These are phyloP conservation scores for Coregonus ussuriensis DNA, from an alignment of 2,797 vertebrate species.

Conservation along the genomic window DNA sequence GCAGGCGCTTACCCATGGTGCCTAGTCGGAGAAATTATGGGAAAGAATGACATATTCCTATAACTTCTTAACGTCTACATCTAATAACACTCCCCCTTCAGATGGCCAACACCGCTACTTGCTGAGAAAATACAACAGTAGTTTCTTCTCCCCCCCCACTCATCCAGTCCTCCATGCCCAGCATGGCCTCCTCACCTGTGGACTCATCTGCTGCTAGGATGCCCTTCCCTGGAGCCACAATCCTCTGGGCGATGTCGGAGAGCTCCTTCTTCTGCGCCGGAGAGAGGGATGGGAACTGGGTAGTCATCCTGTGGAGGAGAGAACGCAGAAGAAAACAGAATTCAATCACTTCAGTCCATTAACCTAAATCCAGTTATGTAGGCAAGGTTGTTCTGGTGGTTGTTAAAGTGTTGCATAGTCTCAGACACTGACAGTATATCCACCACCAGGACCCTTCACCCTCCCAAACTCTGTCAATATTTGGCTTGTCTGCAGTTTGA, in stretches of 20 bases:
- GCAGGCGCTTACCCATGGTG: slow-evolving; percentile 92
- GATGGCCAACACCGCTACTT: neutral
- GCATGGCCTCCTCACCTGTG: slow-evolving; percentile 79
- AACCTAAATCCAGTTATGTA: neutral
- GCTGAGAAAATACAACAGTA: neutral
- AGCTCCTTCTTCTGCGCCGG: slow-evolving; percentile 95
- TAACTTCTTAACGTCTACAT: neutral
- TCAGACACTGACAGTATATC: neutral
- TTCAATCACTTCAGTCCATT: neutral
- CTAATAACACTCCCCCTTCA: neutral
- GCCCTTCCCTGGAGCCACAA: slow-evolving; percentile 92
- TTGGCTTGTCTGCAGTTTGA: slow-evolving; percentile 55
- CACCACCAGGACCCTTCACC: neutral
- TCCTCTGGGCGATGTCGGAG: slow-evolving; percentile 86
- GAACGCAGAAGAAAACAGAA: neutral
- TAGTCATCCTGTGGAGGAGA: slow-evolving; percentile 80
- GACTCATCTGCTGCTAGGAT: slow-evolving; percentile 98
- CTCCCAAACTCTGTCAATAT: slow-evolving; percentile 60
- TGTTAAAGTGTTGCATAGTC: neutral
- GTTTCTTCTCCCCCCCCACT: neutral
- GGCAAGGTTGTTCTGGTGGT: neutral
- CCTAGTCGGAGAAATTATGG: slow-evolving; percentile 66
- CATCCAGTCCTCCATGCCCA: neutral
- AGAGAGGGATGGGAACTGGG: slow-evolving; percentile 86
- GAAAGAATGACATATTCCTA: neutral